Evolutionary conservation across 2,797 vertebrate species (phyloP).

Genomic region (Phylloscopus collybita): DNA sequence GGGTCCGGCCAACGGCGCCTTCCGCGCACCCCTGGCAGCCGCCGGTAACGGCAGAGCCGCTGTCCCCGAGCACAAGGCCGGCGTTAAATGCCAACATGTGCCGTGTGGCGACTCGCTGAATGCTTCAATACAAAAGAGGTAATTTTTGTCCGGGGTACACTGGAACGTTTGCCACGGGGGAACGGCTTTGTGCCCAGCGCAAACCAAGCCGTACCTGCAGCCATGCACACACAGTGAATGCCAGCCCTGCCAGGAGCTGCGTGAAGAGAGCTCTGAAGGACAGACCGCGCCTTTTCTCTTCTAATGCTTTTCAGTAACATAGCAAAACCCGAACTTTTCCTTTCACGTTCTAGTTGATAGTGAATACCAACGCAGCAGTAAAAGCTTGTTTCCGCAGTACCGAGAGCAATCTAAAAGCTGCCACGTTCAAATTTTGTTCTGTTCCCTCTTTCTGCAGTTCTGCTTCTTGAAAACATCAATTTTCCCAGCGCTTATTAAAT

Average conservation of each 20-base stretch:
- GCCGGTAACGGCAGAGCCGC: neutral
- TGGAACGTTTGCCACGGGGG: no score
- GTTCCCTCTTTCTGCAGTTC: neutral
- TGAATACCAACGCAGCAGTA: neutral
- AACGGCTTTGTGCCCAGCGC: accelerated
- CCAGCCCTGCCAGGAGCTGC: accelerated
- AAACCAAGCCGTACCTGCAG: accelerated
- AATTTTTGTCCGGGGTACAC: neutral
- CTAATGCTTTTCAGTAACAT: neutral
- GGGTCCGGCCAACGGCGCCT: no score
- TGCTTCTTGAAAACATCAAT: neutral
- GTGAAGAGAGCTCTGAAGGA: neutral
- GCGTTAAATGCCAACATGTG: no score
- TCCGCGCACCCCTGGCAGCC: neutral
- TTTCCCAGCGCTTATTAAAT: neutral
- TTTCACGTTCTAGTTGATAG: no score
- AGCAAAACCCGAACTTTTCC: neutral
- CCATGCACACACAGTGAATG: accelerated
- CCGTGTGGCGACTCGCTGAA: accelerated
- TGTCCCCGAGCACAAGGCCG: neutral
- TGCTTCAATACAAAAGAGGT: neutral
- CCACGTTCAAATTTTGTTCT: no score
- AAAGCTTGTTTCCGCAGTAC: neutral
- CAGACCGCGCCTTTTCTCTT: accelerated
- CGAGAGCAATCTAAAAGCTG: neutral